A percentile compares a stretch with the other conserved stretches of the same genome.
Conservation (phyloP, 1,140 invertebrate species). For the Oedothorax gibbosus region DNA sequence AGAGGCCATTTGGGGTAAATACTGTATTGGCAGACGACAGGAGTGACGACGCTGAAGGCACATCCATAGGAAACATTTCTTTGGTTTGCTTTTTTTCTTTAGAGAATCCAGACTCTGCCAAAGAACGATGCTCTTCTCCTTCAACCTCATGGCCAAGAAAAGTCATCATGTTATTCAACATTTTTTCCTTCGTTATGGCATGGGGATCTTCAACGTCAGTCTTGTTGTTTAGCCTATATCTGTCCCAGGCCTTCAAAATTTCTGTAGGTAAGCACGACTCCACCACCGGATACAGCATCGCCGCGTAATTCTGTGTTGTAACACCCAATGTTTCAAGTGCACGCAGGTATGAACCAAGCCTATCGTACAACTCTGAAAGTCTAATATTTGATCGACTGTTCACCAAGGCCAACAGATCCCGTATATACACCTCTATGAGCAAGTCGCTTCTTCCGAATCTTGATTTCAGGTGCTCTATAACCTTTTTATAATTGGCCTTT, state of each 20-base stretch:
- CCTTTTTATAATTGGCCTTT: constrained; percentile 19
- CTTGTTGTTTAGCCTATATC: background rate
- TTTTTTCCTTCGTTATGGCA: background rate
- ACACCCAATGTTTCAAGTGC: constrained; percentile 39
- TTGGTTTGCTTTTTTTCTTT: no score
- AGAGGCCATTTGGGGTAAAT: no score
- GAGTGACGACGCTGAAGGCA: no score
- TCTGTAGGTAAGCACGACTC: background rate
- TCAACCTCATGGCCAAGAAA: constrained; percentile 4
- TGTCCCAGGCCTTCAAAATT: background rate
- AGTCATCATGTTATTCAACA: constrained; percentile 7
- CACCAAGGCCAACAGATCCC: background rate
- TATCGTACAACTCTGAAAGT: background rate
- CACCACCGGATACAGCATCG: background rate
- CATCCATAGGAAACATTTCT: no score
- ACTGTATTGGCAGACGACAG: no score
- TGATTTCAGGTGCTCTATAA: background rate
- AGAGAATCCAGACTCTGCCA: background rate
- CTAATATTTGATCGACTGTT: background rate
- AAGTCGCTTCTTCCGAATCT: background rate
- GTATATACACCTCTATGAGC: background rate
- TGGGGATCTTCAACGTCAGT: background rate
- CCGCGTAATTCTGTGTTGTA: background rate
- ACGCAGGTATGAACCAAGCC: background rate
- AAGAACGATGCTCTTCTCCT: constrained; percentile 20